Evolutionary conservation across 2,113 vertebrate genomes (phyloP), one percentile per base, ranked within the genome.

Genomic region (Paraplagusia blochii): DNA sequence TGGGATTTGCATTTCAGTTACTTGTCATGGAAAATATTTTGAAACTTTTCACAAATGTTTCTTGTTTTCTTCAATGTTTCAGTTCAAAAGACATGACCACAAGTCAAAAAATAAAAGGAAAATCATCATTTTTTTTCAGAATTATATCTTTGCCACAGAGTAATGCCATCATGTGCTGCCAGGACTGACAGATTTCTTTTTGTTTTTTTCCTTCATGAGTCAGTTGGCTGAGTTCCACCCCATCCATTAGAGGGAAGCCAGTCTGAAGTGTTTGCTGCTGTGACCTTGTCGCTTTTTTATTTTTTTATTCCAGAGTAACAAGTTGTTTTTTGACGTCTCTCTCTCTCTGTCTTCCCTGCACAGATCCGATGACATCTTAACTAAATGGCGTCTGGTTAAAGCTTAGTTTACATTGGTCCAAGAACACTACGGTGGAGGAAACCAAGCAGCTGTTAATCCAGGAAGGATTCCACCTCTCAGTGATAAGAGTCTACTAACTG

Each of bases 341-440:
- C 1, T 13, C 11, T 42, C 11, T 43, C 42, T 43, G 13, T 48
- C 19, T 51, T 16, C 29, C 36, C 57, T 79, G 67, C 63, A 19
- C 85, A 87, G 86, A 75, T 72, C 72, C 54, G 46, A 17, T 48
- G 71, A 63, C 36, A 80, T 39, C 66, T 53, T 39, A n/a, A 52
- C 63, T 66, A 65, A 77, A 71, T 48, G 76, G 63, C 48, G 58
- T 39, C 56, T 58, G 57, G 63, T 75, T 10, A 29, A 66, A 72
- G 75, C 50, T 81, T 52, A 63, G 55, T 16, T 38, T 40, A 33
- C 72, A 80, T 68, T 55, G 48, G 10, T 52, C 7, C 12, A 34
- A 33, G 47, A 58, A 63, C 44, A 44, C 68, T 19, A 53, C 43
- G 76, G 72, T 53, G 67, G 69, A 80, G 63, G 69, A 85, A 74